Conservation (phyloP, 1,140 invertebrate species). For the Plectus sambesii region DNA sequence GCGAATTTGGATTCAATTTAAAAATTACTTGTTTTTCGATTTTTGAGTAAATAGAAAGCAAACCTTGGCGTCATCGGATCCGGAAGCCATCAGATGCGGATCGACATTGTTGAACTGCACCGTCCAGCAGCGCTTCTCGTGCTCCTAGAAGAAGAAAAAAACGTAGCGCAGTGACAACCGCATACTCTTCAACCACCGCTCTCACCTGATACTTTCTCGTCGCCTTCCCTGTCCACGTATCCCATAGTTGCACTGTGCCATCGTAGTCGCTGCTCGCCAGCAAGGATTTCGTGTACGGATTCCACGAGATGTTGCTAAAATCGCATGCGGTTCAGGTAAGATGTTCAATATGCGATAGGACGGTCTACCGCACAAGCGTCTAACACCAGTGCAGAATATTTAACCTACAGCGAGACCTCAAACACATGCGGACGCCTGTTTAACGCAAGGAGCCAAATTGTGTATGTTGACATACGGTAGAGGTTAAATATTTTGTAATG, state of each 20-base stretch:
- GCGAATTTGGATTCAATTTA: too few species aligned
- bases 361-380: too few species aligned
- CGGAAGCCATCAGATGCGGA: conserved; percentile 76
- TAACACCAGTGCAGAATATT: too few species aligned
- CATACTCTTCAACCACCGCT: conserved; percentile 7
- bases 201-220: conserved; percentile 54
- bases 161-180: not conserved
- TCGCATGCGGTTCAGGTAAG: too few species aligned
- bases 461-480: not conserved
- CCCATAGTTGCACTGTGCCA: conserved; percentile 83
- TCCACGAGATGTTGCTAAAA: conserved; percentile 79
- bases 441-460: too few species aligned
- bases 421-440: too few species aligned
- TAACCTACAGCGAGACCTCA: too few species aligned
- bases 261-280: conserved; percentile 90
- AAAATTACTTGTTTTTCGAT: too few species aligned
- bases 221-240: conserved; percentile 65
- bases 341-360: not conserved
- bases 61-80: conserved; percentile 77
- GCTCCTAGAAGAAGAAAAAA: conserved; percentile 61
- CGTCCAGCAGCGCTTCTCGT: conserved; percentile 90
- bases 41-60: too few species aligned
- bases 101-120: conserved; percentile 89
- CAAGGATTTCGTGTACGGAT: conserved; percentile 75
- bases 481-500: too few species aligned